phyloP scores from a whole-genome alignment of 2,797 vertebrate genomes.

The Meda fulgida region DNA sequence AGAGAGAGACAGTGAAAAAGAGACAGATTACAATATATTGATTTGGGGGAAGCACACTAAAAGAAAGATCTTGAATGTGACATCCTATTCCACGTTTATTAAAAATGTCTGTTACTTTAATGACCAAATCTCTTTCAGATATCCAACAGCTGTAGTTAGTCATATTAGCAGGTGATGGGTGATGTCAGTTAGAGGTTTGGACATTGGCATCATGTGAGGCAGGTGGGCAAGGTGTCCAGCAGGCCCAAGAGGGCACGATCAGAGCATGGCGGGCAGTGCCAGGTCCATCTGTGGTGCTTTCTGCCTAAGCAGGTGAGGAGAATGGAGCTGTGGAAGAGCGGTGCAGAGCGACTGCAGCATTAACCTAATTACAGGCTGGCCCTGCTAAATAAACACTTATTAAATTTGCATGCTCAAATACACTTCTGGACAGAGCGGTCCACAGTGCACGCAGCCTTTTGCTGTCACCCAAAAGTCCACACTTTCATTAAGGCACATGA shows the following conservation, averaged over 20 bases:
- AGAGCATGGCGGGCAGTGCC: constrained; percentile 43
- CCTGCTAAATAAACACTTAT: constrained; percentile 64
- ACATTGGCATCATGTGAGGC: constrained; percentile 21
- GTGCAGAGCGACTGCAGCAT: constrained; percentile 58
- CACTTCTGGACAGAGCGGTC: constrained; percentile 54
- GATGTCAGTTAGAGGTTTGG: constrained; percentile 48
- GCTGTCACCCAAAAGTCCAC: constrained; percentile 7
- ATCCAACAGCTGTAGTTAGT: neutral
- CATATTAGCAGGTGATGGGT: constrained; percentile 39
- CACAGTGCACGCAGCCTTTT: constrained; percentile 34
- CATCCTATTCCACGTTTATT: neutral
- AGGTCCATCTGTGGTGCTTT: constrained; percentile 58
- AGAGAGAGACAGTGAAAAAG: constrained; percentile 1
- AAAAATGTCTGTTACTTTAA: neutral
- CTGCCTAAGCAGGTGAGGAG: constrained; percentile 64
- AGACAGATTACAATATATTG: constrained; percentile 7
- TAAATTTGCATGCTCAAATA: constrained; percentile 69
- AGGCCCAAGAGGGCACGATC: constrained; percentile 42
- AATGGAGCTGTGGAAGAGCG: constrained; percentile 61
- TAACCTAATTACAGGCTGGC: constrained; percentile 66
- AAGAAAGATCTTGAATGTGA: neutral
- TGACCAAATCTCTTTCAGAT: neutral
- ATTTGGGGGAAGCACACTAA: constrained; percentile 1
- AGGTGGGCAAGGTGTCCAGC: constrained; percentile 44
- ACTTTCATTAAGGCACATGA: constrained; percentile 16